phyloP scores from a whole-genome alignment of 2,113 vertebrate species.

The Pholis gunnellus region DNA sequence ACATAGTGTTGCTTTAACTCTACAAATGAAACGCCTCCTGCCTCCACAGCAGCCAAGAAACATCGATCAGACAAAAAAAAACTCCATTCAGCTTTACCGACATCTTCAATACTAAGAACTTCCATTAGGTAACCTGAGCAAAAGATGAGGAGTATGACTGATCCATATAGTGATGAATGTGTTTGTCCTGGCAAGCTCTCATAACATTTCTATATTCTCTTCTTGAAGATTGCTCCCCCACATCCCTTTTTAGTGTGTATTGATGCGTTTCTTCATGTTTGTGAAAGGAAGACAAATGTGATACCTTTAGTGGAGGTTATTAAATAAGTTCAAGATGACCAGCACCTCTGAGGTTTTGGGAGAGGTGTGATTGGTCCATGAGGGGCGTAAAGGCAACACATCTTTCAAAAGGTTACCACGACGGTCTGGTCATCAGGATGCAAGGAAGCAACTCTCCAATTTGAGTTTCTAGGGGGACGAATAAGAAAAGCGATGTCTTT shows the following conservation, averaged over 20 bases:
- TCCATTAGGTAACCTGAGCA: not conserved
- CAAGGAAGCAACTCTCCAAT: constrained; percentile 57
- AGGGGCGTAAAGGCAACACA: constrained; percentile 56
- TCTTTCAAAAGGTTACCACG: constrained; percentile 54
- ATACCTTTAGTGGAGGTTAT: constrained; percentile 6
- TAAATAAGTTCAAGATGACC: constrained; percentile 44
- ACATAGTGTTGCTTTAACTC: not conserved
- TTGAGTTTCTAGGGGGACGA: constrained; percentile 48
- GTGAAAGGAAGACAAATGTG: constrained; percentile 27
- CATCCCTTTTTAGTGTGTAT: not conserved
- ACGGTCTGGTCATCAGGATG: constrained; percentile 55
- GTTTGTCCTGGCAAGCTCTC: not conserved
- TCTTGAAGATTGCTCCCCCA: constrained; percentile 1
- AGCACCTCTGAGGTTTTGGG: constrained; percentile 22
- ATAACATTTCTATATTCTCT: not conserved
- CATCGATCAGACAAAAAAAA: not conserved
- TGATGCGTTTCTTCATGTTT: constrained; percentile 24
- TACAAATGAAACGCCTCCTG: not conserved
- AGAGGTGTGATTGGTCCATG: constrained; percentile 68
- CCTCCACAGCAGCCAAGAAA: not conserved
- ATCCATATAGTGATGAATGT: not conserved
- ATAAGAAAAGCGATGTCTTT: constrained; percentile 49
- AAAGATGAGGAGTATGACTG: not conserved
- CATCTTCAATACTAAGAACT: constrained; percentile 1
- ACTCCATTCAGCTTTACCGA: not conserved